Evolutionary conservation across 2,797 vertebrate species (phyloP).

Genomic region (Leptodactylus fallax): DNA sequence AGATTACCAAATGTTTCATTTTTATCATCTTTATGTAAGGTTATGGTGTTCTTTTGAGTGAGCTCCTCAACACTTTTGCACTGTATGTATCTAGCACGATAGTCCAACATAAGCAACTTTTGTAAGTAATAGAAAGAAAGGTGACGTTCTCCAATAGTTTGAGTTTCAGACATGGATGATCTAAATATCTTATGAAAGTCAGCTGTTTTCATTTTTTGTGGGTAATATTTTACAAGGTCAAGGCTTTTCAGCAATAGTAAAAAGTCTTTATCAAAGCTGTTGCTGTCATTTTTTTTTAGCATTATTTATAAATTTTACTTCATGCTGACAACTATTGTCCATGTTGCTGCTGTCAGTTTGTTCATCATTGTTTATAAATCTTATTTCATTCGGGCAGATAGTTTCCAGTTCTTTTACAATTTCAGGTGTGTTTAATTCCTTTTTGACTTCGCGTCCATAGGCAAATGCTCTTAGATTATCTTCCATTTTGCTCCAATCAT

Average conservation of each 20-base stretch:
- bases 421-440: not conserved
- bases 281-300: slow-evolving; percentile 9
- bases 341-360: no score
- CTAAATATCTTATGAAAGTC: slow-evolving; percentile 67
- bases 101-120: slow-evolving; percentile 23
- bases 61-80: slow-evolving; percentile 65
- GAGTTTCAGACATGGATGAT: slow-evolving; percentile 54
- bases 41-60: slow-evolving; percentile 61
- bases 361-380: no score
- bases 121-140: slow-evolving; percentile 70
- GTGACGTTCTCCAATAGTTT: slow-evolving; percentile 65
- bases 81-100: slow-evolving; percentile 15
- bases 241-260: not conserved
- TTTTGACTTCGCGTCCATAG: not conserved
- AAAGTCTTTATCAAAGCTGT: not conserved
- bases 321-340: no score
- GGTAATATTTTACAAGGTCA: slow-evolving; percentile 64
- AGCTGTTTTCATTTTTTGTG: slow-evolving; percentile 66
- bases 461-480: not conserved
- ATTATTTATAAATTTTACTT: not conserved
- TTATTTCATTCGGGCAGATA: not conserved
- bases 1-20: slow-evolving; percentile 16
- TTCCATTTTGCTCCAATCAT: slow-evolving; percentile 20
- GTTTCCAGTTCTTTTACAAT: not conserved
- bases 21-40: not conserved